Evolutionary conservation across 2,888 invertebrate genomes (phyloP).

Genomic region (Baccha elongata): DNA sequence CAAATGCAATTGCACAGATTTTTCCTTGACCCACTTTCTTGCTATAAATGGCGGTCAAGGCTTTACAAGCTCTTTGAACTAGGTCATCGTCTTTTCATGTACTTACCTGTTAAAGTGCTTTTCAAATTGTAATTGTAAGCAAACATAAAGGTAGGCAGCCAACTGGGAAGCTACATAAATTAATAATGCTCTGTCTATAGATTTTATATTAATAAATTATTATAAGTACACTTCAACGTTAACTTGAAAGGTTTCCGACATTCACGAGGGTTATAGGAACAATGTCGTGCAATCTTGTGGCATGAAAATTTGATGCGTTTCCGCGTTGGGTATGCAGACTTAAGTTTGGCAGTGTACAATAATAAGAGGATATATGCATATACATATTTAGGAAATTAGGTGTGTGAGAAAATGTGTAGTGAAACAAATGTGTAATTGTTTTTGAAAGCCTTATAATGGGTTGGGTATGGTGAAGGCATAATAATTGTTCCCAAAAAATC

Average conservation of each 20-base stretch:
- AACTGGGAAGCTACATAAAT: constrained; percentile 25
- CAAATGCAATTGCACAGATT: constrained; percentile 18
- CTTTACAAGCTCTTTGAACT: not conserved
- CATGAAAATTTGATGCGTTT: too few species aligned
- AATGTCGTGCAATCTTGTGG: constrained; percentile 11
- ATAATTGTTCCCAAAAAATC: too few species aligned
- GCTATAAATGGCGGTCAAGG: constrained; percentile 40
- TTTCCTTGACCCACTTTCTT: constrained; percentile 51
- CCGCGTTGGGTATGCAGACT: too few species aligned
- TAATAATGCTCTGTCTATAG: constrained; percentile 23
- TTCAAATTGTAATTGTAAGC: not conserved
- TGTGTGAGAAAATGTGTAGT: too few species aligned
- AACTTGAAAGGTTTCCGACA: constrained; percentile 64
- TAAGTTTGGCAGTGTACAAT: too few species aligned
- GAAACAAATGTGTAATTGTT: too few species aligned
- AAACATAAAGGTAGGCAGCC: not conserved
- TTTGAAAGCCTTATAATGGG: too few species aligned
- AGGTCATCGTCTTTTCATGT: constrained; percentile 25
- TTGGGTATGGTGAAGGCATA: too few species aligned
- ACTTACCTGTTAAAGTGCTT: constrained; percentile 23
- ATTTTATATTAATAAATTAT: constrained; percentile 11
- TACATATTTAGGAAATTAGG: too few species aligned
- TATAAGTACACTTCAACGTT: constrained; percentile 10
- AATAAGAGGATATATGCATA: too few species aligned
- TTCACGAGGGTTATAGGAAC: constrained; percentile 23